Base-by-base conservation (phyloP, 1,140 invertebrate species). In the Nomia melanderi region DNA sequence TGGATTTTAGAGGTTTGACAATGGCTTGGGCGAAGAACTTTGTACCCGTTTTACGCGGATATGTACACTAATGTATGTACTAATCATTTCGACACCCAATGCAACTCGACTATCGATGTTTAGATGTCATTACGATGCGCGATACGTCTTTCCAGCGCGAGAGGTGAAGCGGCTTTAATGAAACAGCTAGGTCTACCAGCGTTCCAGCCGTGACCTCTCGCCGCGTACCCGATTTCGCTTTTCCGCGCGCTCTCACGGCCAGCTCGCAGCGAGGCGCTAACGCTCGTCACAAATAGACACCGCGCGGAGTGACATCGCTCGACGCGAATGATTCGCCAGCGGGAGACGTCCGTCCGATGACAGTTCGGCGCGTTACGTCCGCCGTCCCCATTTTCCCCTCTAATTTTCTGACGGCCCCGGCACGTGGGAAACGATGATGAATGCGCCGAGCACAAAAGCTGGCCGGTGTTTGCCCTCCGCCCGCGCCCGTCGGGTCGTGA, bases 291-390 rank as follows among this genome's bases (percentile, higher is more conserved):
- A 80, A 80, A 82, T 82, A 77, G 72, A 77, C 60, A 53, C 33
- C 57, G 59, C 47, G 76, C 64, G 36, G 76, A 47, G 44, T 44
- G 17, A 36, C 33, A 8, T 62, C 50, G 77, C 33, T 67, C 17
- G 14, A 65, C 77, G 77, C 66, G 59, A 80, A 72, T 74, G 75
- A 59, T 77, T 66, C 73, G 56, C 59, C 81, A 66, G 36, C 41
- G 65, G 64, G 72, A 77, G 79, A 72, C 79, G 56, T 78, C 41
- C 50, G 50, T 67, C 64, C 77, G 72, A 79, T 82, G 79, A 83
- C 79, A 83, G 79, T 82, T 81, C 66, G 81, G 81, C 81, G 62
- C 74, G 79, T 81, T 66, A 54, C 79, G 77, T 82, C 79, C 81
- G 81, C 54, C 57, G 53, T 66, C 66, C 41, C 66, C 53, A 75